Conservation (phyloP, 2,888 invertebrate genomes). For the Idaea dimidiata region DNA sequence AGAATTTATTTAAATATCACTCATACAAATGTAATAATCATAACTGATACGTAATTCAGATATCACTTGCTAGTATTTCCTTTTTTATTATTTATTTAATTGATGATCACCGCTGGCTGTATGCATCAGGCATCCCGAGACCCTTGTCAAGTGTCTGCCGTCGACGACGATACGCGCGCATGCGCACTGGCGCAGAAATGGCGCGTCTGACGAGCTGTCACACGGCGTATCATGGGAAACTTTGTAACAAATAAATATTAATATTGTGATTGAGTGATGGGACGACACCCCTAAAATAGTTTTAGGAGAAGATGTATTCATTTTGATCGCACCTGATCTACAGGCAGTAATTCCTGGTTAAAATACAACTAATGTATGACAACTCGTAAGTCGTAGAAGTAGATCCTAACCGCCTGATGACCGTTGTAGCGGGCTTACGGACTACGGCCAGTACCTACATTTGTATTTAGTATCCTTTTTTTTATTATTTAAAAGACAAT, state of each 20-base stretch:
- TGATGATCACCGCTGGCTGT: constrained; percentile 4
- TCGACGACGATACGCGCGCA: constrained; percentile 39
- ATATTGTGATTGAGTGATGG: constrained; percentile 19
- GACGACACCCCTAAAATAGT: constrained; percentile 6
- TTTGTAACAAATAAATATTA: constrained; percentile 19
- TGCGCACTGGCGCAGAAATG: constrained; percentile 40
- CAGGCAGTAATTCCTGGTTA: background rate
- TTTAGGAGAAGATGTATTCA: background rate
- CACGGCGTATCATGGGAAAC: constrained; percentile 17
- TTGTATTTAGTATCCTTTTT: too few relatives aligned
- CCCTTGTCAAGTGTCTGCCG: constrained; percentile 37
- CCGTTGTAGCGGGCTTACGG: too few relatives aligned
- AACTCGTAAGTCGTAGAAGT: background rate
- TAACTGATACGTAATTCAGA: constrained; percentile 1
- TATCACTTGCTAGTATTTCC: background rate
- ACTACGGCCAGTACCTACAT: too few relatives aligned
- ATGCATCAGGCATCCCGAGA: constrained; percentile 21
- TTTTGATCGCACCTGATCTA: constrained; percentile 1
- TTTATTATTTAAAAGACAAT: too few relatives aligned
- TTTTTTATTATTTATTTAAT: constrained; percentile 3
- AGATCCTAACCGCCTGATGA: too few relatives aligned
- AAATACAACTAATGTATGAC: background rate
- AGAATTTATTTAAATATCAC: background rate
- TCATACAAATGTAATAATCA: background rate
- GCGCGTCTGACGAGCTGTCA: constrained; percentile 31